These are phyloP conservation scores for Xenopus borealis DNA, from an alignment of 2,113 vertebrate species.

Conservation along the genomic window DNA sequence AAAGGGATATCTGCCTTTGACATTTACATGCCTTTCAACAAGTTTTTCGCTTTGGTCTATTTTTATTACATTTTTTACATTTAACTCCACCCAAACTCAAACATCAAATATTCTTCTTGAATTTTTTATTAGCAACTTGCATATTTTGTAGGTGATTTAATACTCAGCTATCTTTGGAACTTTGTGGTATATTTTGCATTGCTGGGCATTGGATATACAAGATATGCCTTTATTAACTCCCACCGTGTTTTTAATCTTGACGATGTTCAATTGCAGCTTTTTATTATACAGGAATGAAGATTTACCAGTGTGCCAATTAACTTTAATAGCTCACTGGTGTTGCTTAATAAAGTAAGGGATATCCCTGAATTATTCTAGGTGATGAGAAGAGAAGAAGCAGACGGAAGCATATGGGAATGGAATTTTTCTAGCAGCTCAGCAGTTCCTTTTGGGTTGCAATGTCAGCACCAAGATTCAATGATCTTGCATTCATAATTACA, in stretches of 20 bases:
- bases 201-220: background rate
- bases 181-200: background rate
- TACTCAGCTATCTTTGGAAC: background rate
- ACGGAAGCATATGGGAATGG: constrained; percentile 10
- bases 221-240: constrained; percentile 11
- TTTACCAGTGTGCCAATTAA: constrained; percentile 11
- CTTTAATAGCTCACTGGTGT: background rate
- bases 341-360: constrained; percentile 16
- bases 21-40: too few species aligned
- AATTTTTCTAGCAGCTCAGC: constrained; percentile 5
- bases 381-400: constrained; percentile 4
- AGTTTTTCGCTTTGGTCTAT: too few species aligned
- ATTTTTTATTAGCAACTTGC: too few species aligned
- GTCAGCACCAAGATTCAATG: constrained; percentile 30
- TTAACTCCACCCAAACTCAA: too few species aligned
- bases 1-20: too few species aligned
- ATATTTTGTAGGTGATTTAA: too few species aligned
- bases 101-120: too few species aligned
- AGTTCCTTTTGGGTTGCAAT: constrained; percentile 1
- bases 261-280: constrained; percentile 1
- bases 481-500: constrained; percentile 18
- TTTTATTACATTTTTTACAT: too few species aligned
- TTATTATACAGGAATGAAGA: constrained; percentile 2
- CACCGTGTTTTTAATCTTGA: background rate
- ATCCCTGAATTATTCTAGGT: constrained; percentile 12